Conservation (phyloP, 2,888 invertebrate species). For the Bugulina stolonifera region DNA sequence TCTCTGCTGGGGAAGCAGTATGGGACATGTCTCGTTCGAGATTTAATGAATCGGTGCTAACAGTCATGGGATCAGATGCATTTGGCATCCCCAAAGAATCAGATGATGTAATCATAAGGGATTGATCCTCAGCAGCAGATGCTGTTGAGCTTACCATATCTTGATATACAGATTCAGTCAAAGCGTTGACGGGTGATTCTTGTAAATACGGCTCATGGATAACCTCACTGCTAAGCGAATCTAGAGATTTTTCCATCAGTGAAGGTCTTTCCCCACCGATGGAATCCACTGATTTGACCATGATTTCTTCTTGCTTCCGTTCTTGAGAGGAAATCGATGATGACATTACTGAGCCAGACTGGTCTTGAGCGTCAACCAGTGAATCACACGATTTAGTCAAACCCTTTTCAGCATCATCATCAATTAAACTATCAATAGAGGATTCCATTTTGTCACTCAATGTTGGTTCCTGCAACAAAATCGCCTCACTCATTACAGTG, state of each 20-base stretch:
- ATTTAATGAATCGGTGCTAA: constrained; percentile 5
- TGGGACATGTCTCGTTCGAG: too few relatives aligned
- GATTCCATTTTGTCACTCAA: background rate
- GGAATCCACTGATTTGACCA: background rate
- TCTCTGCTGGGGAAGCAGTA: background rate
- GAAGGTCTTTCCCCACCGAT: background rate
- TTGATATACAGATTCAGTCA: background rate
- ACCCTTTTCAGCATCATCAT: background rate
- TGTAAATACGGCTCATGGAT: constrained; percentile 18
- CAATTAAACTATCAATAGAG: background rate
- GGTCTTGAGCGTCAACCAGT: background rate
- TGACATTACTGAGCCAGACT: background rate
- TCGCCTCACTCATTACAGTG: background rate
- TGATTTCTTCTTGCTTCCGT: background rate
- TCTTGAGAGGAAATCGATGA: background rate
- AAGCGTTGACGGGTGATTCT: constrained; percentile 5
- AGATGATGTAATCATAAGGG: background rate
- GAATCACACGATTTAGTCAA: background rate
- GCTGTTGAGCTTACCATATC: background rate
- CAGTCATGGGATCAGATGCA: background rate
- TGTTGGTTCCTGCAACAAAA: background rate
- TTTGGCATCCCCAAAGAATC: background rate
- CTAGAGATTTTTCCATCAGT: constrained; percentile 9
- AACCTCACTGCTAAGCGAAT: constrained; percentile 18
- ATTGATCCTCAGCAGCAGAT: background rate